Base-by-base conservation (phyloP, 2,113 vertebrate genomes). In the Dicrurus megarhynchus region DNA sequence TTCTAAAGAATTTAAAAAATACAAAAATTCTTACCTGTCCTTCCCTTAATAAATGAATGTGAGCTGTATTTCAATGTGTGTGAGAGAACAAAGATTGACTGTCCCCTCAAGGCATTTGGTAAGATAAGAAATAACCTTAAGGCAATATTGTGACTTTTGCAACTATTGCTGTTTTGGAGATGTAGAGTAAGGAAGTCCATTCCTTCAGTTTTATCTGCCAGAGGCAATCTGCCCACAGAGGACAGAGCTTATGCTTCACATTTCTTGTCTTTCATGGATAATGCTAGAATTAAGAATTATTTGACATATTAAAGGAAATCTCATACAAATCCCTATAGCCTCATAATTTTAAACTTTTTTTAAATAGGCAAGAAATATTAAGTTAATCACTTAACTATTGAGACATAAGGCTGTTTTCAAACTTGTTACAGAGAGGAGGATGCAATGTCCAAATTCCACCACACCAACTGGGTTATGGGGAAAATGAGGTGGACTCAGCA, bases 81-180 rank as follows among this genome's bases (percentile, higher is more conserved):
- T 13, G 52, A 28, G 49, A 78, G 88, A 95, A 85, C 56, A 92
- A 92, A 92, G 89, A 68, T 24, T 3, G 23, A 33, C 82, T 86
- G 68, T 88, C 71, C 82, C 95, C 92, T 95, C 32, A 90, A 96
- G 96, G 93, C 67, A 71, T 94, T 92, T 88, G 64, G 33, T 94
- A 95, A 75, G 83, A 96, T 88, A 88, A 95, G 76, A 96, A 95
- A 94, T 67, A 96, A 90, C 90, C 95, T 96, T 93, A 87, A 94
- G 95, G 92, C 95, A 75, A 81, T 92, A 88, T 49, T 93, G 79
- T 81, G 92, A 84, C 85, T 93, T 94, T 94, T 95, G 93, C 91
- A 94, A 83, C 79, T 91, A 85, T 33, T 74, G 44, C 83, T 95
- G 57, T 81, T 85, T 79, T 84, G 49, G 80, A 96, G 63, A 84